A percentile compares a stretch with the other conserved stretches of the same genome.
Evolutionary conservation across 2,113 vertebrate species (phyloP).

Genomic region (Anolis carolinensis): DNA sequence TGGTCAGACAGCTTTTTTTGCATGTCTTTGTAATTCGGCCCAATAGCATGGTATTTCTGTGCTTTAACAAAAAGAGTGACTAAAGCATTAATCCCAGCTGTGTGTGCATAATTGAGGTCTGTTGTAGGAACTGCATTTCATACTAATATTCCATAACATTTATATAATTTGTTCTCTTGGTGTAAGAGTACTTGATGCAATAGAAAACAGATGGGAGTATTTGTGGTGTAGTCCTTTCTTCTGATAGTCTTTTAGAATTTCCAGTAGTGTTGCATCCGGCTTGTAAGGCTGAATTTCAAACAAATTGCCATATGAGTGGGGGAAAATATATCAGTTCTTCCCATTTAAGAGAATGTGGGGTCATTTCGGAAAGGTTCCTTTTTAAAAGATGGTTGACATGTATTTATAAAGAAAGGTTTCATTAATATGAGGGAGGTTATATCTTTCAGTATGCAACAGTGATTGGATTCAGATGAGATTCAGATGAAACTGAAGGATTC

Average conservation of each 20-base stretch:
- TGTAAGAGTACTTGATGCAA: neutral
- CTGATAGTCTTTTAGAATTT: neutral
- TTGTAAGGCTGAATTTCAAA: neutral
- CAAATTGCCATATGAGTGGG: neutral
- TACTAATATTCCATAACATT: constrained; percentile 2
- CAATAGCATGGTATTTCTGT: constrained; percentile 44
- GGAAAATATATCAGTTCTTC: neutral
- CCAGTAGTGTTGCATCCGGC: neutral
- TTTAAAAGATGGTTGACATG: neutral
- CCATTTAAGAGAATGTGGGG: neutral
- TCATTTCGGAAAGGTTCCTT: neutral
- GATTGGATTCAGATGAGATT: neutral
- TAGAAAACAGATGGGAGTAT: neutral
- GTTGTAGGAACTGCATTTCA: neutral
- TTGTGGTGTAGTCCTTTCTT: neutral
- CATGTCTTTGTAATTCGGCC: constrained; percentile 48
- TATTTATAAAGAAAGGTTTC: neutral
- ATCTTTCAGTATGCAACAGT: neutral
- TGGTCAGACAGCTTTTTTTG: constrained; percentile 5
- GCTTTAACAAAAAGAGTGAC: constrained; percentile 43
- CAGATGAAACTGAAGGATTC: too few relatives aligned
- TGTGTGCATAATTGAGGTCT: constrained; percentile 9
- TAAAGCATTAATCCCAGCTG: constrained; percentile 24
- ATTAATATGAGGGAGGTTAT: neutral
- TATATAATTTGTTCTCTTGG: constrained; percentile 5